Percentiles rank a stretch among this genome's conserved stretches.
Evolutionary conservation across 1,140 invertebrate genomes (phyloP).

Genomic region (Myzus persicae): DNA sequence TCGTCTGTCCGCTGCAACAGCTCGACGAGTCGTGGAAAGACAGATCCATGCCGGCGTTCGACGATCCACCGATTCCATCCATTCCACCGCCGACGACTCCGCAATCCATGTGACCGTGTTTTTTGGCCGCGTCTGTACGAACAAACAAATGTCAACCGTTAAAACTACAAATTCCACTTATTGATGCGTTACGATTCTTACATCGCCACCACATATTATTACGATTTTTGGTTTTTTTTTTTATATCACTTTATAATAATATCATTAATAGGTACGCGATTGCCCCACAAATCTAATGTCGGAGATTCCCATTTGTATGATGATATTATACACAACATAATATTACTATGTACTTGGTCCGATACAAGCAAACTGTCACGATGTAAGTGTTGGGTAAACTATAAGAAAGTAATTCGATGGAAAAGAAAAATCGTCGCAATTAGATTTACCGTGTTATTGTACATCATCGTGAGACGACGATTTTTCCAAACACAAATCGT

Average conservation of each 20-base stretch:
- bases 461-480: too few species aligned
- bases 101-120: slow-evolving; percentile 71
- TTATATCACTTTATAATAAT: too few species aligned
- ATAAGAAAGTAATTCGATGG: too few species aligned
- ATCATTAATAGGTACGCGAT: too few species aligned
- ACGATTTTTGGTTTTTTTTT: too few species aligned
- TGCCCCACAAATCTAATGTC: not conserved
- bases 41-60: slow-evolving; percentile 59
- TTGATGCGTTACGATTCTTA: not conserved
- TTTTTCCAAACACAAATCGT: not conserved
- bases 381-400: not conserved
- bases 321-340: too few species aligned
- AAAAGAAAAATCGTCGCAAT: not conserved
- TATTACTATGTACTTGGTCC: too few species aligned
- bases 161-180: not conserved
- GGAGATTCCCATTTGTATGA: not conserved
- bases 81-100: slow-evolving; percentile 71
- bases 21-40: slow-evolving; percentile 60
- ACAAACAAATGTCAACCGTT: not conserved
- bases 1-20: slow-evolving; percentile 62
- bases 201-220: not conserved
- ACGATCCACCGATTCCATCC: slow-evolving; percentile 66
- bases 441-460: not conserved
- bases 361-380: not conserved
- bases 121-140: slow-evolving; percentile 59